These are phyloP conservation scores for Lucifuga dentata DNA, from an alignment of 2,113 vertebrate species.

Conservation along the genomic window DNA sequence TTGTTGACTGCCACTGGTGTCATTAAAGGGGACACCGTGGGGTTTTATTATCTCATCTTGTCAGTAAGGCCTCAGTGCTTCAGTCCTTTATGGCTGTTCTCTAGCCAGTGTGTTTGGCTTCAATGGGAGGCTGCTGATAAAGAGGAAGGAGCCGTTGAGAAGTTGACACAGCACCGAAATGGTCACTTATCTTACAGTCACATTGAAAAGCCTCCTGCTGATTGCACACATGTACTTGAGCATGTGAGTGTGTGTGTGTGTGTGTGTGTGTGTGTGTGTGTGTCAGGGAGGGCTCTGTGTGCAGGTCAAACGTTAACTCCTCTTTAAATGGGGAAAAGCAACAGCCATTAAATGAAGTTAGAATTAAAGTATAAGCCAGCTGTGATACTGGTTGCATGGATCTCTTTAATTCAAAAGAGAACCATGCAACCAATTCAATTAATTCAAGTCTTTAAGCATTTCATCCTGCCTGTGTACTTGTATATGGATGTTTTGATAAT, in stretches of 20 bases:
- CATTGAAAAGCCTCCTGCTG: slow-evolving; percentile 32
- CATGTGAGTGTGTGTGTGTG: slow-evolving; percentile 6
- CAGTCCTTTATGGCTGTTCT: slow-evolving; percentile 30
- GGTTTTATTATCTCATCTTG: slow-evolving; percentile 68
- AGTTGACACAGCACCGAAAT: slow-evolving; percentile 43
- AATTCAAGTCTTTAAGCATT: too few relatives aligned
- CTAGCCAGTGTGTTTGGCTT: slow-evolving; percentile 56
- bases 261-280: background rate
- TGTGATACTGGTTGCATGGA: slow-evolving; percentile 19
- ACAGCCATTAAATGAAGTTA: slow-evolving; percentile 23
- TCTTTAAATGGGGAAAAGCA: background rate
- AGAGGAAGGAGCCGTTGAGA: slow-evolving; percentile 41
- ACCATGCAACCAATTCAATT: too few relatives aligned
- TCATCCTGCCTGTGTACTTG: too few relatives aligned
- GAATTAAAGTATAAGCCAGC: slow-evolving; percentile 7
- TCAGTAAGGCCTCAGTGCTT: slow-evolving; percentile 29
- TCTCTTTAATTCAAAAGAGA: background rate
- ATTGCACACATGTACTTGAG: slow-evolving; percentile 3
- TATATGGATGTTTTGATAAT: too few relatives aligned
- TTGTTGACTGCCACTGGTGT: slow-evolving; percentile 34
- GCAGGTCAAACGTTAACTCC: background rate
- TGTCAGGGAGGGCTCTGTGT: background rate
- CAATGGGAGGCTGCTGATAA: slow-evolving; percentile 42
- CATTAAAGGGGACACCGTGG: slow-evolving; percentile 53
- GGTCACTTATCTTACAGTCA: slow-evolving; percentile 44